Percentiles rank a stretch among this genome's conserved stretches.
Evolutionary conservation across 2,888 invertebrate genomes (phyloP).

Genomic region (Sinopyrophorus schimmeli): DNA sequence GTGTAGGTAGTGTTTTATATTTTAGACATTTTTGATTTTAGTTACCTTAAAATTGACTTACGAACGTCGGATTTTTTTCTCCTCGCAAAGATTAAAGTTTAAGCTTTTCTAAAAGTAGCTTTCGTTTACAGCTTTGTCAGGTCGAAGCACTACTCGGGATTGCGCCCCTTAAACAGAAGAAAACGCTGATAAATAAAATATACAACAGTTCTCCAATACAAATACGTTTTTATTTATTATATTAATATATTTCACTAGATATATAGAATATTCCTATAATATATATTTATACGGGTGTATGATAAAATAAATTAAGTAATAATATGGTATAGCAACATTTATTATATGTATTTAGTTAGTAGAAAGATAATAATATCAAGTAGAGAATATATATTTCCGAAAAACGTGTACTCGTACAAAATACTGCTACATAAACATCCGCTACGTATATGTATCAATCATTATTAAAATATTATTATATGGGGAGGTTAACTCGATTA

Average conservation of each 20-base stretch:
- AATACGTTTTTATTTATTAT: slow-evolving; percentile 57
- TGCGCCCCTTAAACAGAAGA: too few species aligned
- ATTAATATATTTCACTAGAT: slow-evolving; percentile 58
- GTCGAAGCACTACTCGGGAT: too few species aligned
- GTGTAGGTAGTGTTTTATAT: too few species aligned
- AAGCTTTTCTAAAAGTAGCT: too few species aligned
- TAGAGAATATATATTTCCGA: slow-evolving; percentile 55
- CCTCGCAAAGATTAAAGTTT: too few species aligned
- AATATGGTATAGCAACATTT: slow-evolving; percentile 57
- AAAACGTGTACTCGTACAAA: slow-evolving; percentile 58
- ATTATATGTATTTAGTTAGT: slow-evolving; percentile 54
- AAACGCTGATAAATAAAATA: too few species aligned
- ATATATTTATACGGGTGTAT: slow-evolving; percentile 54
- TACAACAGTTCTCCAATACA: slow-evolving; percentile 52
- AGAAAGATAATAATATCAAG: slow-evolving; percentile 56
- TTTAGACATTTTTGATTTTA: too few species aligned
- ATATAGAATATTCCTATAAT: slow-evolving; percentile 54
- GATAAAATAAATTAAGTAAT: slow-evolving; percentile 57
- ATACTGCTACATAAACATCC: slow-evolving; percentile 54
- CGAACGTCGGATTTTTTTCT: too few species aligned
- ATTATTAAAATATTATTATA: slow-evolving; percentile 52
- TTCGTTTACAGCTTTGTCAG: too few species aligned
- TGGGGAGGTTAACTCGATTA: slow-evolving; percentile 51
- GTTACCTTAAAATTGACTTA: too few species aligned
- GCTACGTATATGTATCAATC: slow-evolving; percentile 51